These are phyloP conservation scores for Andrena cerasifolii DNA, from an alignment of 1,140 invertebrate genomes.

Conservation along the genomic window DNA sequence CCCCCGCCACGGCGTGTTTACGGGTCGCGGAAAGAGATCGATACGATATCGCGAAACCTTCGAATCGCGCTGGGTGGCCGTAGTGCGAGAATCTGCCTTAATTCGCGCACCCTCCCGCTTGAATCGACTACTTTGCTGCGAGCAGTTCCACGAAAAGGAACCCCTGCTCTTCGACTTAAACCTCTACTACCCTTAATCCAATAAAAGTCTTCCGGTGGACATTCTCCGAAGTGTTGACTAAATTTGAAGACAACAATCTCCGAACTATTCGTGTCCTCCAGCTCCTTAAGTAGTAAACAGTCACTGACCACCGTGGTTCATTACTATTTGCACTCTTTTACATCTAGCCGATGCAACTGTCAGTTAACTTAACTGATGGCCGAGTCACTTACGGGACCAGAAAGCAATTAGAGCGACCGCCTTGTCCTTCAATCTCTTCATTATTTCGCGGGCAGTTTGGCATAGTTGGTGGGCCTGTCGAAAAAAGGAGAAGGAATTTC, in stretches of 20 bases:
- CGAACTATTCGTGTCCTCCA: no score
- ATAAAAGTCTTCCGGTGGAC: no score
- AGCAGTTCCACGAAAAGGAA: neutral
- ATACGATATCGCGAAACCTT: slow-evolving; percentile 67
- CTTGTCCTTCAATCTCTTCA: neutral
- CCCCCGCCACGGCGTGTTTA: slow-evolving; percentile 15
- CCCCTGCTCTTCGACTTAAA: no score
- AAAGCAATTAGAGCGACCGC: neutral
- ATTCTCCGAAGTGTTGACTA: no score
- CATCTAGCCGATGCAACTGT: no score
- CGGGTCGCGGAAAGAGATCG: slow-evolving; percentile 58
- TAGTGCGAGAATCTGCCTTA: slow-evolving; percentile 25
- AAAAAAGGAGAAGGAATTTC: slow-evolving; percentile 3
- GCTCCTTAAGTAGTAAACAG: no score
- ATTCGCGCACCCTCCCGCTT: slow-evolving; percentile 32
- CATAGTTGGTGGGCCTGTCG: neutral
- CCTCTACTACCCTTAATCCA: no score
- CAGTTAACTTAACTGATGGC: no score
- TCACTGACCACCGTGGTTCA: no score
- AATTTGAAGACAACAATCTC: no score
- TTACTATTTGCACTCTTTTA: no score
- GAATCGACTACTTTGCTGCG: no score
- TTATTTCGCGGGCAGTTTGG: neutral
- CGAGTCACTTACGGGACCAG: neutral
- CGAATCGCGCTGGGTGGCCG: slow-evolving; percentile 63